These are phyloP conservation scores for Adelosebastes latens DNA, from an alignment of 2,797 vertebrate genomes.

Conservation along the genomic window DNA sequence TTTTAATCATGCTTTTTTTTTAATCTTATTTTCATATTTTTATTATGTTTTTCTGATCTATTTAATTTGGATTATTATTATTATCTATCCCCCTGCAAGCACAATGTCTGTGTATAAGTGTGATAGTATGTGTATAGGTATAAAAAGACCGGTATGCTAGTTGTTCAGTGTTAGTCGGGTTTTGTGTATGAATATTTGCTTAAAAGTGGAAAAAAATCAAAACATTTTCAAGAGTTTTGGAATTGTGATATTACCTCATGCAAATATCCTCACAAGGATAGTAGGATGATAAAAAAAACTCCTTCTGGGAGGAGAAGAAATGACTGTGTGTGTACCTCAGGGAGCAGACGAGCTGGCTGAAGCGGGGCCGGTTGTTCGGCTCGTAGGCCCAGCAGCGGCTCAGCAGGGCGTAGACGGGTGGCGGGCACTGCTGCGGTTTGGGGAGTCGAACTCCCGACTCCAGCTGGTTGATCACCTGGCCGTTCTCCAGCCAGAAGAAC, in stretches of 20 bases:
- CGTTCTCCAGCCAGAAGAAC: constrained; percentile 97
- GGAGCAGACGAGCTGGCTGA: constrained; percentile 91
- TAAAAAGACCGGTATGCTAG: too few species aligned
- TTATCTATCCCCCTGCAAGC: too few species aligned
- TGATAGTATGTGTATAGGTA: too few species aligned
- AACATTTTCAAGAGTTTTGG: neutral
- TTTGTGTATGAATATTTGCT: too few species aligned
- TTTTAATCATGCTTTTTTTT: too few species aligned
- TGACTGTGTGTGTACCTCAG: constrained; percentile 83
- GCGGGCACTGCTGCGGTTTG: constrained; percentile 91
- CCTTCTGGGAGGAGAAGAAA: neutral
- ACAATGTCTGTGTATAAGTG: too few species aligned
- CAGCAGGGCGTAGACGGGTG: constrained; percentile 92
- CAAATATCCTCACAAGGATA: too few species aligned
- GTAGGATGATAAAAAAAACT: neutral
- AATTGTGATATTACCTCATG: neutral
- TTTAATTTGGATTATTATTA: too few species aligned
- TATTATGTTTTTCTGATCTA: too few species aligned
- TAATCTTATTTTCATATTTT: too few species aligned
- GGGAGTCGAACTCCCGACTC: constrained; percentile 93
- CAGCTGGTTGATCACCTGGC: constrained; percentile 94
- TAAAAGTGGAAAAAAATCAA: too few species aligned
- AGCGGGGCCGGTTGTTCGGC: constrained; percentile 88
- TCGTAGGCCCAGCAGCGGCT: constrained; percentile 94
- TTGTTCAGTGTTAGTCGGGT: too few species aligned